phyloP scores from a whole-genome alignment of 2,113 vertebrate species.

The Zeus faber region DNA sequence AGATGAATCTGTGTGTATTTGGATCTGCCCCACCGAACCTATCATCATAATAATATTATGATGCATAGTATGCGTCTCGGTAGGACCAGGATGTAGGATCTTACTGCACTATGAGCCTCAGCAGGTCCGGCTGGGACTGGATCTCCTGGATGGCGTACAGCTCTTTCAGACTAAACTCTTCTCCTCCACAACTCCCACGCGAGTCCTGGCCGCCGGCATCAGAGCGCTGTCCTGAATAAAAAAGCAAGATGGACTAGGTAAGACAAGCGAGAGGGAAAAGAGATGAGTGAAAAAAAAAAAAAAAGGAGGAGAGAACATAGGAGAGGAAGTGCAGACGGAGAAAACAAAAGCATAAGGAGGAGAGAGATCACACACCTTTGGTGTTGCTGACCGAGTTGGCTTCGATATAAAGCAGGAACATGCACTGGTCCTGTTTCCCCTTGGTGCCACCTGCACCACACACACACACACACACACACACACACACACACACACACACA shows the following conservation, averaged over 20 bases:
- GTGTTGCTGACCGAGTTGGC: slow-evolving; percentile 93
- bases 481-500: too few species aligned
- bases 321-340: not conserved
- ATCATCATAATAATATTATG: slow-evolving; percentile 48
- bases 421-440: slow-evolving; percentile 93
- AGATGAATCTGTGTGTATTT: too few species aligned
- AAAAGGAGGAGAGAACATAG: not conserved
- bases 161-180: slow-evolving; percentile 93
- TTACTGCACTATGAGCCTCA: slow-evolving; percentile 72
- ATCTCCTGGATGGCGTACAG: slow-evolving; percentile 96
- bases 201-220: slow-evolving; percentile 68
- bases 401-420: slow-evolving; percentile 95
- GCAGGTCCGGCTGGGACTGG: slow-evolving; percentile 88
- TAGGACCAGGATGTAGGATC: slow-evolving; percentile 64
- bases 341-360: not conserved
- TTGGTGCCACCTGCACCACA: slow-evolving; percentile 79
- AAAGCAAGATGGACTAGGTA: too few species aligned
- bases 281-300: too few species aligned
- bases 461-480: too few species aligned
- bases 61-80: slow-evolving; percentile 85
- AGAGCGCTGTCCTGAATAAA: slow-evolving; percentile 47
- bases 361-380: slow-evolving; percentile 75
- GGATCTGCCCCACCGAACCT: not conserved
- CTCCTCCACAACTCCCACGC: slow-evolving; percentile 55
- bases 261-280: too few species aligned